Evolutionary conservation across 2,888 invertebrate genomes (phyloP).

Genomic region (Scaptomyza flava): DNA sequence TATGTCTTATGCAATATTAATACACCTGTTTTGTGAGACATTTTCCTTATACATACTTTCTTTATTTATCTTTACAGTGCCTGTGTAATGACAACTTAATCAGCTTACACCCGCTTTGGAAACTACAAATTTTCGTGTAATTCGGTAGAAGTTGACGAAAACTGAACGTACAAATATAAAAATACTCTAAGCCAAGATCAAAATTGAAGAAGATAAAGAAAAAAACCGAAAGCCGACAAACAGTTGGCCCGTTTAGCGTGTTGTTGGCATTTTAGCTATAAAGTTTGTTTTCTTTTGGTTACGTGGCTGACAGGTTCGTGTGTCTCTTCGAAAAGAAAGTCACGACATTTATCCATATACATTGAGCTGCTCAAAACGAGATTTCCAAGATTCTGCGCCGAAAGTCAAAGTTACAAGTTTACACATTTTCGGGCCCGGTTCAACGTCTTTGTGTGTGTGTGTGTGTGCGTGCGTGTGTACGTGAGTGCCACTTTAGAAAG

Average conservation of each 20-base stretch:
- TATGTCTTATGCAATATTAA: background rate
- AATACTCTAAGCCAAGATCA: constrained; percentile 15
- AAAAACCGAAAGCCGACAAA: constrained; percentile 48
- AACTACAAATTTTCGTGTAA: constrained; percentile 35
- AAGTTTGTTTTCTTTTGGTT: constrained; percentile 46
- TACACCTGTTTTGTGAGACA: background rate
- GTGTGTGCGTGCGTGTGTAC: constrained; percentile 26
- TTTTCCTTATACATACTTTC: constrained; percentile 9
- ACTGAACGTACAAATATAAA: constrained; percentile 16
- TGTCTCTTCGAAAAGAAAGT: constrained; percentile 70
- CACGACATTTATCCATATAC: constrained; percentile 60
- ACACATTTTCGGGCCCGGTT: constrained; percentile 64
- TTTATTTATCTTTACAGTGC: constrained; percentile 43
- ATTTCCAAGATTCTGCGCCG: constrained; percentile 79
- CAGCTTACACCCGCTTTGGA: background rate
- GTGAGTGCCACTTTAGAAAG: constrained; percentile 79
- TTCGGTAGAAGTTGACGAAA: constrained; percentile 35
- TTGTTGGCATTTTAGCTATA: constrained; percentile 57
- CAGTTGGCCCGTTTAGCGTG: constrained; percentile 59
- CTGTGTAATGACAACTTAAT: constrained; percentile 44
- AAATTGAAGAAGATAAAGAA: constrained; percentile 17
- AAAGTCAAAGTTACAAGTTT: constrained; percentile 78
- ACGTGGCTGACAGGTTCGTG: constrained; percentile 62
- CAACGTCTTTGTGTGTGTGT: constrained; percentile 51
- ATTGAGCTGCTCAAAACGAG: constrained; percentile 59